Percentiles rank a stretch among this genome's conserved stretches.
phyloP scores from a whole-genome alignment of 2,888 invertebrate species.

The Caenorhabditis parvicauda region DNA sequence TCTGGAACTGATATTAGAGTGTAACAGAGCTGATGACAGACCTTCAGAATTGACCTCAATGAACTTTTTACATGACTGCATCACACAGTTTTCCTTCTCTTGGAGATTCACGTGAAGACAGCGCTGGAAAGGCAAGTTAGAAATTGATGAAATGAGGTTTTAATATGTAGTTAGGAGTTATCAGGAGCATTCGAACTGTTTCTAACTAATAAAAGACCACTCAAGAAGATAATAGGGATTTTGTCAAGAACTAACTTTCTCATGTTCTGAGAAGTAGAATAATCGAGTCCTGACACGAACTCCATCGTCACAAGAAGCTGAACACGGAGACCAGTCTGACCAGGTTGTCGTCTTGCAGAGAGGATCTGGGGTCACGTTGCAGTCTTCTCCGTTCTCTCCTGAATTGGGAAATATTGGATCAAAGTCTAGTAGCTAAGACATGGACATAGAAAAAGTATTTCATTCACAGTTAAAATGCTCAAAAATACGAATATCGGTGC shows the following conservation, averaged over 20 bases:
- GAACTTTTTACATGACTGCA: conserved; percentile 55
- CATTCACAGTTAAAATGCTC: too few relatives aligned
- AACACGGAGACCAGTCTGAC: conserved; percentile 66
- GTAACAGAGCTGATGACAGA: conserved; percentile 16
- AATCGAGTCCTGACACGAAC: conserved; percentile 69
- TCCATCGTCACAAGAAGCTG: conserved; percentile 65
- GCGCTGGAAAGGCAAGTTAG: conserved; percentile 14
- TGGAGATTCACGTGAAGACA: conserved; percentile 51
- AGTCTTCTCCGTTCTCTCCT: conserved; percentile 60
- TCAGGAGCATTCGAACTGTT: too few relatives aligned
- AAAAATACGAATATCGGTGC: too few relatives aligned
- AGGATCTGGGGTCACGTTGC: conserved; percentile 58
- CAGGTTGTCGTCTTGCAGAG: conserved; percentile 61
- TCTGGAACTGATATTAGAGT: too few relatives aligned
- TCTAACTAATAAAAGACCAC: too few relatives aligned
- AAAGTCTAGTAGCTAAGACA: too few relatives aligned
- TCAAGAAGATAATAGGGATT: not conserved
- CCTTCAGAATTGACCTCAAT: conserved; percentile 58
- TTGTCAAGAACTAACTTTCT: conserved; percentile 17
- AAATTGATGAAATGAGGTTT: conserved; percentile 1
- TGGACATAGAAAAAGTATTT: too few relatives aligned
- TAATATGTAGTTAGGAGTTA: not conserved
- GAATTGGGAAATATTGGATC: not conserved
- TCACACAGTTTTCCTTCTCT: conserved; percentile 59
- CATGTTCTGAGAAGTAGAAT: conserved; percentile 61